Percentiles rank a stretch among this genome's conserved stretches.
phyloP scores from a whole-genome alignment of 2,113 vertebrate species.

The Hipposideros armiger region DNA sequence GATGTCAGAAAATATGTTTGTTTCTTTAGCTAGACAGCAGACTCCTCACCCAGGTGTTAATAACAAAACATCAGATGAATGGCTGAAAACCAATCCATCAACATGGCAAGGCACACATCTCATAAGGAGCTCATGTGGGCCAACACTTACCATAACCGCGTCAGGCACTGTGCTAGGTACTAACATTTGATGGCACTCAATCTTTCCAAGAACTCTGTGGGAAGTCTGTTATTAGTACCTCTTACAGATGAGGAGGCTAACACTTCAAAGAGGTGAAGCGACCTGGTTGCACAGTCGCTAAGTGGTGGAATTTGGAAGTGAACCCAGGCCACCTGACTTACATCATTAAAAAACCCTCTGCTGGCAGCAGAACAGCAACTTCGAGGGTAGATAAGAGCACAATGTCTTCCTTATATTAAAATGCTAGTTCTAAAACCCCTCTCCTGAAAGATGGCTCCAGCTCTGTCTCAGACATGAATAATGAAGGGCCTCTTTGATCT shows the following conservation, averaged over 20 bases:
- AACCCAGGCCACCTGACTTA: slow-evolving; percentile 11
- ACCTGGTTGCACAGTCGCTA: neutral
- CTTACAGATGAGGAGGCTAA: slow-evolving; percentile 2
- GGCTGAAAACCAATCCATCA: neutral
- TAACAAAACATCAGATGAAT: slow-evolving; percentile 17
- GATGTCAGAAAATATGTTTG: neutral
- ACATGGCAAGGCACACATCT: neutral
- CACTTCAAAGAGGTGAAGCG: neutral
- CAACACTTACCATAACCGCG: neutral
- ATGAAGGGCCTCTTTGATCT: neutral
- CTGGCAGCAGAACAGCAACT: neutral
- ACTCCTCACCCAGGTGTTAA: neutral
- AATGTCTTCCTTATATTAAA: neutral
- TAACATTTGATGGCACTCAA: neutral
- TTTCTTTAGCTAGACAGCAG: neutral
- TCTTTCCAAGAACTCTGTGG: neutral
- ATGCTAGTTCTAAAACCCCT: neutral
- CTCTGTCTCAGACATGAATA: neutral
- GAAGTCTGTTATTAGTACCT: neutral
- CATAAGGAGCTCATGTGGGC: neutral
- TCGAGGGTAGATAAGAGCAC: neutral
- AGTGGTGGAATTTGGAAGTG: neutral
- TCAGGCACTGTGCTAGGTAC: neutral
- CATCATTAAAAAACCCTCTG: neutral
- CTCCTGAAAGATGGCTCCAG: neutral